Evolutionary conservation across 2,797 vertebrate species (phyloP).

Genomic region (Vultur gryphus): DNA sequence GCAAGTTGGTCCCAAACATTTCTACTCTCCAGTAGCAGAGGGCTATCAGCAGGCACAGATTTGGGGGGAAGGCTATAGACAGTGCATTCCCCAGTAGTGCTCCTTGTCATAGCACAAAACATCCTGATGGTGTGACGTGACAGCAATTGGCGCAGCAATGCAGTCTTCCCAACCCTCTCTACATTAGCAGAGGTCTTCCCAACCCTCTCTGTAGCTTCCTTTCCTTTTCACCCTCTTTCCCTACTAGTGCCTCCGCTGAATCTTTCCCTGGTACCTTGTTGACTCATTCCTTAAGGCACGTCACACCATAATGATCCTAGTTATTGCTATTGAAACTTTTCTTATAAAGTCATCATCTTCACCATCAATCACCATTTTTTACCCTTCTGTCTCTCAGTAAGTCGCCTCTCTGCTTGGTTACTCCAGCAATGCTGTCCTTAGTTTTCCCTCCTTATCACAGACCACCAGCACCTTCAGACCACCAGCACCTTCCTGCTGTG

Average conservation of each 20-base stretch:
- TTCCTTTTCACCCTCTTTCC: neutral
- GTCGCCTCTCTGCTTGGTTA: neutral
- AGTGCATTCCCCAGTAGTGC: neutral
- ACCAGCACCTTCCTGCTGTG: neutral
- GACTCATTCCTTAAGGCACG: neutral
- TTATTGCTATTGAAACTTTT: neutral
- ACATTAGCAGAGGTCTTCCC: neutral
- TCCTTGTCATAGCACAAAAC: neutral
- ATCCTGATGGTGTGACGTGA: neutral
- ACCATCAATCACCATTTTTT: neutral
- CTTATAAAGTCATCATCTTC: neutral
- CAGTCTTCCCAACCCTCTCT: neutral
- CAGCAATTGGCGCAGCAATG: neutral
- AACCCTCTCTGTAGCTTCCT: neutral
- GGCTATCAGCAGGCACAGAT: neutral
- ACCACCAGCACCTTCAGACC: neutral
- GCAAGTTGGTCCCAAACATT: neutral
- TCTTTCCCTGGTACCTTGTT: neutral
- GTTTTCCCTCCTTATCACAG: neutral
- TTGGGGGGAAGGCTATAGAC: neutral
- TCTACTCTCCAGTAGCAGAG: neutral
- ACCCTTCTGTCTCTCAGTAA: neutral
- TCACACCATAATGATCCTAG: neutral
- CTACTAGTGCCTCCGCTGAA: neutral
- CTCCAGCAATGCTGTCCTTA: neutral